phyloP scores from a whole-genome alignment of 2,888 invertebrate genomes.

The Polydrusus pterygomalis region DNA sequence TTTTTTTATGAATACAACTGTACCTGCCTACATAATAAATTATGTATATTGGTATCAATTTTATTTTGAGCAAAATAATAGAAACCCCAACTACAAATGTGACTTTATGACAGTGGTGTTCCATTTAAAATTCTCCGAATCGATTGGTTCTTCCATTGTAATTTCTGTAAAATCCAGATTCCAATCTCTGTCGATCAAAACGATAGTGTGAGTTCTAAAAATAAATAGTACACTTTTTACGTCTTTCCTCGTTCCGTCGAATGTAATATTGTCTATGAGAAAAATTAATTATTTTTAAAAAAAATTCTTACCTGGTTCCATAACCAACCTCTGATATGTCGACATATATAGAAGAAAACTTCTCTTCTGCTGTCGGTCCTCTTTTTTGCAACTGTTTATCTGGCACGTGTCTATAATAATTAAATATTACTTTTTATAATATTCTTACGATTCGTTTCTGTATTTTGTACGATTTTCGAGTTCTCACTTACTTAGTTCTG shows the following conservation, averaged over 20 bases:
- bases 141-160: slow-evolving; percentile 74
- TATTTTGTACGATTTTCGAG: no score
- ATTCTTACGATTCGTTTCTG: no score
- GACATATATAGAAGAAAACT: slow-evolving; percentile 79
- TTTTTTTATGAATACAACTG: no score
- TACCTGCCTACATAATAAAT: no score
- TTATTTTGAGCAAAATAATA: no score
- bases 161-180: slow-evolving; percentile 79
- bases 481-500: slow-evolving; percentile 73
- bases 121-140: slow-evolving; percentile 65
- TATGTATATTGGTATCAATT: no score
- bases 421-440: background rate
- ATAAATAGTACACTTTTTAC: slow-evolving; percentile 32
- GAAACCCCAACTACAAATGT: background rate
- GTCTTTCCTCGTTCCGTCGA: no score
- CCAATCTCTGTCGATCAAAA: slow-evolving; percentile 79
- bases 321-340: slow-evolving; percentile 73
- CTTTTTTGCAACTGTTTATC: slow-evolving; percentile 80
- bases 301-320: slow-evolving; percentile 75
- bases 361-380: slow-evolving; percentile 72
- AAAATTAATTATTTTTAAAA: background rate
- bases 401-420: slow-evolving; percentile 79
- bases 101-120: slow-evolving; percentile 57
- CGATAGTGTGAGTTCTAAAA: slow-evolving; percentile 80
- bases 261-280: no score